phyloP scores from a whole-genome alignment of 1,140 invertebrate genomes.

The Calephelis virginiensis region DNA sequence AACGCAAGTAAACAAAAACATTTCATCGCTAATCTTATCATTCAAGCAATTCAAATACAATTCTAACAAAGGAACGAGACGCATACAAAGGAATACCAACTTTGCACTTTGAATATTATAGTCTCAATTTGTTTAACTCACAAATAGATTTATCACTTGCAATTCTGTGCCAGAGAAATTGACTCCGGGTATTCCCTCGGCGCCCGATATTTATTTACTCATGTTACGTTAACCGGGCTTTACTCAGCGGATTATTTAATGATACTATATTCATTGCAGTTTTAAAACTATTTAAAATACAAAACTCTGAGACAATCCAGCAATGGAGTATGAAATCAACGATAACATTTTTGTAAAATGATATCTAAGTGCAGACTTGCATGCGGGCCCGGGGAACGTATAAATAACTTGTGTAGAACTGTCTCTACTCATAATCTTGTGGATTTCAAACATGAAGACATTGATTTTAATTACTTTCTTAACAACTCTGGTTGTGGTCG shows the following conservation, averaged over 20 bases:
- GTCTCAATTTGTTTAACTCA: slow-evolving; percentile 40
- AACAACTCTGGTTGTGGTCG: slow-evolving; percentile 30
- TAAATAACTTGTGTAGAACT: slow-evolving; percentile 43
- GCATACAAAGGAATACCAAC: slow-evolving; percentile 33
- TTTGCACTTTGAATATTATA: slow-evolving; percentile 38
- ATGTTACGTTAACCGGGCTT: slow-evolving; percentile 18
- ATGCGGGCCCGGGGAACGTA: slow-evolving; percentile 41
- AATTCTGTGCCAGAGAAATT: slow-evolving; percentile 55
- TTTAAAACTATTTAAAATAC: slow-evolving; percentile 1
- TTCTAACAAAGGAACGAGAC: slow-evolving; percentile 30
- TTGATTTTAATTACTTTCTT: slow-evolving; percentile 41
- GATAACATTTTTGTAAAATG: slow-evolving; percentile 26
- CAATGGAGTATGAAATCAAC: slow-evolving; percentile 25
- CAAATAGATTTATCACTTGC: slow-evolving; percentile 48
- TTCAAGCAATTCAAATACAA: slow-evolving; percentile 35
- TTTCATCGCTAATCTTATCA: slow-evolving; percentile 42
- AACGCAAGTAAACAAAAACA: slow-evolving; percentile 38
- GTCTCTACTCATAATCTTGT: slow-evolving; percentile 37
- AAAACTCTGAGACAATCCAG: not conserved
- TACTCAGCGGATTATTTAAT: not conserved
- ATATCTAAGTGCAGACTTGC: slow-evolving; percentile 25
- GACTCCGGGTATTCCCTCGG: slow-evolving; percentile 59
- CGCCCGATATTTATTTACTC: slow-evolving; percentile 49
- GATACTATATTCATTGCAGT: slow-evolving; percentile 29
- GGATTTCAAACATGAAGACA: slow-evolving; percentile 45